phyloP scores from a whole-genome alignment of 2,888 invertebrate genomes.

The Cerastis leucographa region DNA sequence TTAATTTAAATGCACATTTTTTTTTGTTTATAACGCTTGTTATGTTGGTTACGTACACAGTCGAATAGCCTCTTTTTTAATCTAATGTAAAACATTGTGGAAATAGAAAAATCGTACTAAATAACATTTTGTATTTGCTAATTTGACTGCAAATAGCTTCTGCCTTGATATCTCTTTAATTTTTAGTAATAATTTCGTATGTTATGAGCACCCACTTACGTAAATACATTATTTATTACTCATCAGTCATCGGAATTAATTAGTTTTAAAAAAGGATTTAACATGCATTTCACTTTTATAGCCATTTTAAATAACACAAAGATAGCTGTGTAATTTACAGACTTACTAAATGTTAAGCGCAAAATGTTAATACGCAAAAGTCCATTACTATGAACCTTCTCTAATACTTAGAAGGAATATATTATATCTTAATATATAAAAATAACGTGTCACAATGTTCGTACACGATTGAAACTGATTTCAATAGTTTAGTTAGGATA shows the following conservation, averaged over 20 bases:
- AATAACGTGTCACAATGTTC: too few relatives aligned
- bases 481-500: not conserved
- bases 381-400: not conserved
- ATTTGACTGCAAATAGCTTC: not conserved
- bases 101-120: not conserved
- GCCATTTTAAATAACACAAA: not conserved
- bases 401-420: not conserved
- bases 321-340: conserved; percentile 2
- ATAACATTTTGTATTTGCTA: not conserved
- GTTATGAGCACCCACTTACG: not conserved
- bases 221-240: conserved; percentile 5
- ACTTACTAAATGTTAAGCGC: not conserved
- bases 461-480: not conserved
- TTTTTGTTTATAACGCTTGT: not conserved
- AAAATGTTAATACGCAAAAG: not conserved
- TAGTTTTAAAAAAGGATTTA: conserved; percentile 8
- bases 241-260: conserved; percentile 7
- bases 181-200: not conserved
- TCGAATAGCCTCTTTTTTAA: not conserved
- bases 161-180: not conserved
- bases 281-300: conserved; percentile 23
- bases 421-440: too few relatives aligned
- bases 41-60: not conserved
- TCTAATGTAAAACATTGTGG: not conserved
- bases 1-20: not conserved